These are phyloP conservation scores for Crossaster papposus DNA, from an alignment of 53 echinoderm and acorn worm genomes.

Conservation along the genomic window DNA sequence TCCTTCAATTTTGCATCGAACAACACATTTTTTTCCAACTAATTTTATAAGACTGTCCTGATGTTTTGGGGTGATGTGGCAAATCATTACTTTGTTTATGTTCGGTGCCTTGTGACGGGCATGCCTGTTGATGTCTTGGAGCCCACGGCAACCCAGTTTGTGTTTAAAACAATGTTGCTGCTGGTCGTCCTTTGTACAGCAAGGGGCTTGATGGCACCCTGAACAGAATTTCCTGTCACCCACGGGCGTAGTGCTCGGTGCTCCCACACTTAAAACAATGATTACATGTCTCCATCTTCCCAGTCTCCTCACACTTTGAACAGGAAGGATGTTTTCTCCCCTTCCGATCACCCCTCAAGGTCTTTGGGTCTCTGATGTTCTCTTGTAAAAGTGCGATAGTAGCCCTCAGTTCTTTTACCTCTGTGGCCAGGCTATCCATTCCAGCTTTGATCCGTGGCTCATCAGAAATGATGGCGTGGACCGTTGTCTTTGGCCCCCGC, in stretches of 20 bases:
- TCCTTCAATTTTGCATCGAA: constrained; percentile 3
- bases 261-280: constrained; percentile 42
- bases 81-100: neutral
- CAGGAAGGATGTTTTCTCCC: neutral
- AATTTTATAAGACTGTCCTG: constrained; percentile 18
- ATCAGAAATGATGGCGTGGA: neutral
- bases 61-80: neutral
- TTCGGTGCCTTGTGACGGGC: neutral
- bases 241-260: constrained; percentile 18
- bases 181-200: neutral
- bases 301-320: neutral
- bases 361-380: too few relatives aligned
- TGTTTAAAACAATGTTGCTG: neutral
- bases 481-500: neutral
- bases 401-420: constrained; percentile 17
- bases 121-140: neutral
- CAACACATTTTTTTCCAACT: constrained; percentile 32
- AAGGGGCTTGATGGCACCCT: neutral
- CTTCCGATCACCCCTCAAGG: neutral
- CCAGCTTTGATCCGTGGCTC: neutral
- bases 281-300: neutral
- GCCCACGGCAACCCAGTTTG: neutral
- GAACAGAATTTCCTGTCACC: constrained; percentile 10
- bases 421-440: neutral
- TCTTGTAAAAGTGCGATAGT: constrained; percentile 16